Base-by-base conservation (phyloP, 1,140 invertebrate species). In the Lordiphosa stackelbergi region DNA sequence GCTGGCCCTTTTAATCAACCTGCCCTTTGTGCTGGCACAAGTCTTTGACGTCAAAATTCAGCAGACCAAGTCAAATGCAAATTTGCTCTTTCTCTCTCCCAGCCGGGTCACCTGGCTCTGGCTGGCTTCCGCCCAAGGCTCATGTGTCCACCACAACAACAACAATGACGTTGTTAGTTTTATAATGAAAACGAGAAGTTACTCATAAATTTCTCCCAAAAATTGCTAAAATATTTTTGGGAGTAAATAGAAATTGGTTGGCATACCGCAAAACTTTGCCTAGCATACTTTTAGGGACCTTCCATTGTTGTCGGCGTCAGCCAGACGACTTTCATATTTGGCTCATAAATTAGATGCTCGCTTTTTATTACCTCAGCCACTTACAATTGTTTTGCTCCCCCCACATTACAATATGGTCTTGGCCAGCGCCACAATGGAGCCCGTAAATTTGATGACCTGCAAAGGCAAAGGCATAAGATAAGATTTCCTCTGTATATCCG, bases 341-440 rank as follows among this genome's bases (percentile, higher is more conserved):
- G 12, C 36, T n/a, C 12, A 38, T 11, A 38, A 38, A 38, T 38
- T 42, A 9, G 41, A 22, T 42, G n/a, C 9, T 13, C 3, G 5
- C 6, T 8, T 42, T 53, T 4, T 16, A 16, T 38, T 19, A 28
- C 24, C 47, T 41, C 5, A 8, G 16, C 43, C 11, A 13, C 41
- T 37, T 4, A 37, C 9, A 42, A 13, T 53, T 35, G 13, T 8
- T 31, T 31, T 46, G n/a, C 7, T 12, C 12, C 5, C 6, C 3
- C 7, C 6, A 31, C 28, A 31, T 47, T 66, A 75, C 19, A 81
- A 48, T 36, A 81, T 79, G 12, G 77, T 84, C 12, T 77, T 83
- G 28, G 68, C 74, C 75, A 79, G 35, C 10, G 74, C 75, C 49
- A 78, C 73, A 70, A 83, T 83, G 43, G 72, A 81, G 57, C 72